Evolutionary conservation across 2,888 invertebrate species (phyloP), one percentile per base, ranked within the genome.

Genomic region (Achlya flavicornis): DNA sequence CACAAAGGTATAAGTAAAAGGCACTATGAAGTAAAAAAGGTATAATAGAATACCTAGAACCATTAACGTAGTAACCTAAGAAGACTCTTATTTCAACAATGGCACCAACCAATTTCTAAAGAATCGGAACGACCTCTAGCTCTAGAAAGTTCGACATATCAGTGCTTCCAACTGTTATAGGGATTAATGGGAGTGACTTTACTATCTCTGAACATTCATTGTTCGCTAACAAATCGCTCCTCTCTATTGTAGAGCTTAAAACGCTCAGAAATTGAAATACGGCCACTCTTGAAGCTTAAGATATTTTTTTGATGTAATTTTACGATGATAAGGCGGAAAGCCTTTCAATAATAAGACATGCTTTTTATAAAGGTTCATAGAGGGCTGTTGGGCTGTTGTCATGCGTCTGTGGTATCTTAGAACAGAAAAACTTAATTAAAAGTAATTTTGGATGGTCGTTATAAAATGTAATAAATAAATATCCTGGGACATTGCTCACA

Each of bases 161-260:
- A 60, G 57, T 53, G 66, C 63, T 48, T 63, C 62, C 62, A 63
- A 64, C 66, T 71, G 71, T 73, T 78, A 78, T 78, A 70, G 73
- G 72, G 72, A 79, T 79, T 74, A 79, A 79, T 79, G 78, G 73
- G 33, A 61, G 66, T 76, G 76, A 79, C 73, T 77, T 64, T 73
- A 76, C 74, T 77, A 76, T 77, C 76, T 74, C 60, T 46, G 70
- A 64, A 66, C 74, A 66, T 73, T 78, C 74, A 75, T 78, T 78
- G 75, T 75, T 63, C 63, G 61, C 70, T 72, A 72, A 75, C 75
- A 78, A 76, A 78, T 75, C 72, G 78, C 71, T 71, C 71, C 67
- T 63, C 63, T 61, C 78, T 43, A 73, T 77, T 77, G 75, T 76
- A 57, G 63, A 65, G 62, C 66, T 65, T 61, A 63, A 68, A 74